Base-by-base conservation (phyloP, 2,888 invertebrate species). In the Dryadula phaetusa region DNA sequence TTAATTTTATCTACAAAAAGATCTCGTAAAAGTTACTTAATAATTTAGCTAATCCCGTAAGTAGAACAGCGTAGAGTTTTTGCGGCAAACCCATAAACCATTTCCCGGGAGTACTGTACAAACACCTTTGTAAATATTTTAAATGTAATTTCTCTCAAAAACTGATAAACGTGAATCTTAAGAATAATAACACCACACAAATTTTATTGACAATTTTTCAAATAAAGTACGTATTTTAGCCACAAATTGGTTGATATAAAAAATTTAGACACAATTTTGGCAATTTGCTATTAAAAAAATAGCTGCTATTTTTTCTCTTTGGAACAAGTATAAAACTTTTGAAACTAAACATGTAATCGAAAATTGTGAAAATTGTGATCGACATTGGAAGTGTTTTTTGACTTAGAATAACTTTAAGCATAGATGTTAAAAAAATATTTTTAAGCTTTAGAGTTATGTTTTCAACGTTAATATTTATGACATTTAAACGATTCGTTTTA, bases 51-150 rank as follows among this genome's bases (percentile, higher is more conserved):
- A 54, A 63, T 32, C 34, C 53, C 12, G 54, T 56, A 47, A 54
- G 34, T 46, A 46, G 54, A 46, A 34, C 7, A 32, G 25, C 8
- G 49, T 49, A 16, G 46, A 64, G 12, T 54, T 64, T 63, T 44
- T 64, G 64, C 46, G 54, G 54, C 32, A 22, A 46, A 44, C 46
- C 44, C 44, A 64, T 56, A 56, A 64, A 54, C 40, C 40, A 64
- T 37, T 64, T 64, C 56, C 63, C 53, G 42, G 22, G 64, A 56
- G 64, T 54, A 64, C 64, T 54, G 16, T 32, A 46, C 42, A 56
- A 46, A 64, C 46, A 54, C 64, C 34, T 37, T 46, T 64, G 34
- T 54, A 44, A 56, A 56, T 56, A 56, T 56, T 54, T 56, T 64
- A 46, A 46, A 34, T 46, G 34, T 56, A 56, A 54, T 63, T 64